Conservation (phyloP, 1,140 invertebrate genomes). For the Temnothorax curvispinosus region DNA sequence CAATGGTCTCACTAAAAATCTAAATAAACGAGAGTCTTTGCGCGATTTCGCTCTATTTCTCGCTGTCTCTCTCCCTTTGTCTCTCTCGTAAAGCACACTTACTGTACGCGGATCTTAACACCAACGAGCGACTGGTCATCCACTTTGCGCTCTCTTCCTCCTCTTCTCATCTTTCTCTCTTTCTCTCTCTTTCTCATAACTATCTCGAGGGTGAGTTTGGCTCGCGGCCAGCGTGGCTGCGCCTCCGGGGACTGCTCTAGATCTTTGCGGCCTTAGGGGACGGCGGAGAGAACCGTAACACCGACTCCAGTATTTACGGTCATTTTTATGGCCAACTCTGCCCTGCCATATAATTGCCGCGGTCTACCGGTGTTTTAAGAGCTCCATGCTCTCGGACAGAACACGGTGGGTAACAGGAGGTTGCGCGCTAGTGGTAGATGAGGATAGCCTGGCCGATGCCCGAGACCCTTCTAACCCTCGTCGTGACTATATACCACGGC, state of each 20-base stretch:
- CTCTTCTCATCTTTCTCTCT: neutral
- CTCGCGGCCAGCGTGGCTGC: constrained; percentile 73
- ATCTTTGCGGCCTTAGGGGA: constrained; percentile 58
- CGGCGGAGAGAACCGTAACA: constrained; percentile 47
- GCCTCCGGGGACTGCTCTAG: constrained; percentile 58
- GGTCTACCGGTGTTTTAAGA: constrained; percentile 60
- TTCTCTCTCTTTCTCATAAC: constrained; percentile 60
- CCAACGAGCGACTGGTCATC: constrained; percentile 51
- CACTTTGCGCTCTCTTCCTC: neutral
- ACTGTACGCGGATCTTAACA: constrained; percentile 46
- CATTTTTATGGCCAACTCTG: constrained; percentile 79
- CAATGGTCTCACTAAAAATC: constrained; percentile 12
- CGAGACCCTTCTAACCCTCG: constrained; percentile 47
- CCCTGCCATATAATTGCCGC: constrained; percentile 77
- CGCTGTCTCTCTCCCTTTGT: neutral
- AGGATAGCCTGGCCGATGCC: constrained; percentile 15
- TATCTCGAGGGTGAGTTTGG: constrained; percentile 73
- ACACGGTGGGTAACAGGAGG: neutral
- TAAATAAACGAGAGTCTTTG: constrained; percentile 35
- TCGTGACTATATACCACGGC: constrained; percentile 36
- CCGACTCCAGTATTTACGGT: constrained; percentile 77
- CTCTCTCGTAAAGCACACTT: constrained; percentile 46
- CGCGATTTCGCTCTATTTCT: neutral
- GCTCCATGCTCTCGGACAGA: constrained; percentile 18
- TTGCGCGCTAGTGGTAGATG: constrained; percentile 43